Evolutionary conservation across 2,113 vertebrate genomes (phyloP).

Genomic region (Calidris pugnax): DNA sequence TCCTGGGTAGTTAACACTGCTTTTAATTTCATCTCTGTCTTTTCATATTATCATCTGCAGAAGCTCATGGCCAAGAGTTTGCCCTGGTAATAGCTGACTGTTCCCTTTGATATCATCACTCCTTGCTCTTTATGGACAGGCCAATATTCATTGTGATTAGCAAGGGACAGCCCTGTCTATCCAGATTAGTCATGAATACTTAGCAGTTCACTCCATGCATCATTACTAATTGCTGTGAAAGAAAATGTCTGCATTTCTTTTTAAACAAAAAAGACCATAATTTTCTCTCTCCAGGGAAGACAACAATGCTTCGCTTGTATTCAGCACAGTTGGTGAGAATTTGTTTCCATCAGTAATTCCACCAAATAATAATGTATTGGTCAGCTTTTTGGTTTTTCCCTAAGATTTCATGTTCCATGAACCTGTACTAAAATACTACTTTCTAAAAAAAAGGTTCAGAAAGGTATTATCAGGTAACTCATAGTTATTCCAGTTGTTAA

Average conservation of each 20-base stretch:
- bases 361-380: background rate
- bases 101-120: constrained; percentile 79
- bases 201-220: constrained; percentile 55
- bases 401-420: background rate
- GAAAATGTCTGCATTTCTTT: constrained; percentile 41
- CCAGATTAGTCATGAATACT: constrained; percentile 74
- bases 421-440: background rate
- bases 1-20: constrained; percentile 62
- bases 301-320: background rate
- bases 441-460: background rate
- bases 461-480: background rate
- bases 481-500: background rate
- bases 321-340: background rate
- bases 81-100: constrained; percentile 75
- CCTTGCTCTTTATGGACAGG: constrained; percentile 65
- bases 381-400: background rate
- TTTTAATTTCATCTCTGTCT: constrained; percentile 76
- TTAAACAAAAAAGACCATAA: background rate
- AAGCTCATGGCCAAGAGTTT: constrained; percentile 69
- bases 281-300: constrained; percentile 32
- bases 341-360: background rate
- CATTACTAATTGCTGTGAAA: constrained; percentile 65
- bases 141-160: constrained; percentile 77
- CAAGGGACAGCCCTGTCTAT: constrained; percentile 75
- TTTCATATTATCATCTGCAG: constrained; percentile 63